Conservation (phyloP, 1,140 invertebrate genomes). For the Aphis craccivora region DNA sequence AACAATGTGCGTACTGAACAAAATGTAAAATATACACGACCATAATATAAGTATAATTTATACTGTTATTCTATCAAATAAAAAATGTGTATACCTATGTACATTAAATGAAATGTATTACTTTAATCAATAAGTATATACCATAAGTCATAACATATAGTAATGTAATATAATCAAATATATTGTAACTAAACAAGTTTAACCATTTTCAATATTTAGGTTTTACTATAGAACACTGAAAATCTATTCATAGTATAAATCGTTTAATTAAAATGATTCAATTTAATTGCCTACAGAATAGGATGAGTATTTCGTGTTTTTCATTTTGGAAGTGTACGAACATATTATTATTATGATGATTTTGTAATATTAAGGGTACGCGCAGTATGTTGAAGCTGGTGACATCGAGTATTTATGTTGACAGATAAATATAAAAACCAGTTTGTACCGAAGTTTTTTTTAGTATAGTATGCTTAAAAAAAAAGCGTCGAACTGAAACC, state of each 20-base stretch:
- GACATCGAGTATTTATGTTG: background rate
- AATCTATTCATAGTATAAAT: background rate
- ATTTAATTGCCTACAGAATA: background rate
- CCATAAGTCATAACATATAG: background rate
- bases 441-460: constrained; percentile 14
- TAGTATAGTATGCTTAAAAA: background rate
- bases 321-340: background rate
- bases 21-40: background rate
- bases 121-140: background rate
- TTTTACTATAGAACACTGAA: background rate
- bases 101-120: background rate
- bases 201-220: background rate
- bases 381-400: background rate
- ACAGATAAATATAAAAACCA: constrained; percentile 22
- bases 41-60: background rate
- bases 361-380: background rate
- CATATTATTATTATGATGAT: background rate
- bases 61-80: background rate
- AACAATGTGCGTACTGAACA: background rate
- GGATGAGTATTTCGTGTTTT: background rate
- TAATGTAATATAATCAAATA: background rate
- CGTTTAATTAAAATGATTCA: background rate
- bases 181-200: background rate
- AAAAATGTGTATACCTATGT: background rate
- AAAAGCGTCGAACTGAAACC: background rate